Evolutionary conservation across 2,888 invertebrate genomes (phyloP), one percentile per base, ranked within the genome.

Genomic region (Dermolepida albohirtum): DNA sequence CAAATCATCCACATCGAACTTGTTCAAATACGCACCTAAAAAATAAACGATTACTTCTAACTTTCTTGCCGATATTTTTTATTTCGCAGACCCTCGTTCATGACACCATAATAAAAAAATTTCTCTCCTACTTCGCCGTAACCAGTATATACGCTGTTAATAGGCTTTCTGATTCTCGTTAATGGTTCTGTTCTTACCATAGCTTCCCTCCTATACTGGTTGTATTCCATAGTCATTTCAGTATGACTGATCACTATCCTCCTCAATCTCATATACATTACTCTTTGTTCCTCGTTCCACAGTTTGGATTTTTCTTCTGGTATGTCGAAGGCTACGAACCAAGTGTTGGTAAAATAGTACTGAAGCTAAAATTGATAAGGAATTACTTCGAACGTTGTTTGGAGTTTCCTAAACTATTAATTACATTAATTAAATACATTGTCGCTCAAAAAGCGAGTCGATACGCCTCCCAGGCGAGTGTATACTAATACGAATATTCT

Each of bases 251-350:
- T 64, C 11, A 80, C 77, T 5, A 81, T 76, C 41, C 81, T 71
- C n/a, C 81, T 71, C 7, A 81, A 64, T 44, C 81, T 71, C 81
- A 81, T 80, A 70, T 80, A 79, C 80, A 81, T 81, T 74, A 80
- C 74, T 11, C 79, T 63, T 70, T 80, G 79, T 16, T 75, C 74
- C 57, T 80, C 79, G 12, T 72, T 72, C 75, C 75, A 75, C 5
- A 76, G 72, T 65, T 77, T 78, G 10, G 73, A 74, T 17, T 65
- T 71, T n/a, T 70, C 70, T 1, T 74, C 67, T 0, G 72, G 70
- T n/a, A 79, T 77, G 0, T 76, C 76, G 64, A 81, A 70, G 0
- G 78, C 77, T 1, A 80, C 75, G 66, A 81, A 79, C 80, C 81
- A 81, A 1, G 79, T 75, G 63, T 80, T 79, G 34, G 74, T 74